phyloP scores from a whole-genome alignment of 2,888 invertebrate species.

The Clistopyga incitator region DNA sequence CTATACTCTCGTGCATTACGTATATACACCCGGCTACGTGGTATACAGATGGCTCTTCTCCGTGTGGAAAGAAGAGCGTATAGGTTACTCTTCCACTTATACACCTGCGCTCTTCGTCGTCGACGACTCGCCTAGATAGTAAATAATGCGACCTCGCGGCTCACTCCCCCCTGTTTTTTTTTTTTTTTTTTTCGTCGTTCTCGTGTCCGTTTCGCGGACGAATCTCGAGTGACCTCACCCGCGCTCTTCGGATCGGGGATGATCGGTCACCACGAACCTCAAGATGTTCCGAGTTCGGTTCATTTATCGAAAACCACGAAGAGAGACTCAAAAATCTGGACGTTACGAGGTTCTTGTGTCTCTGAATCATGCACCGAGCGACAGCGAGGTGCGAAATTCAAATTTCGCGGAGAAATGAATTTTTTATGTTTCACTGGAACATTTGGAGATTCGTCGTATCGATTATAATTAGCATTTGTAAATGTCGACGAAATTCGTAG shows the following conservation, averaged over 20 bases:
- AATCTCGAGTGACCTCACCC: slow-evolving; percentile 29
- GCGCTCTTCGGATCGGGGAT: background rate
- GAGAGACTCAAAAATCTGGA: no score
- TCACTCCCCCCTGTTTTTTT: slow-evolving; percentile 16
- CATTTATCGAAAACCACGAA: no score
- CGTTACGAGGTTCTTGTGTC: no score
- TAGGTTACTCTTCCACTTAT: slow-evolving; percentile 6
- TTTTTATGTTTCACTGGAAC: no score
- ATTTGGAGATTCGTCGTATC: no score
- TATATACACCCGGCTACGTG: slow-evolving; percentile 1
- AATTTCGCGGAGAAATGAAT: no score
- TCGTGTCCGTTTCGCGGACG: slow-evolving; percentile 17
- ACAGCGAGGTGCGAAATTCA: no score
- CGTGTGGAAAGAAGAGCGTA: background rate
- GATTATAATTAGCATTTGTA: no score
- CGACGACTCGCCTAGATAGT: slow-evolving; percentile 50
- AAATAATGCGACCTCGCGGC: slow-evolving; percentile 59
- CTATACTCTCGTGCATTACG: slow-evolving; percentile 33
- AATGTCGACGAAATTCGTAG: no score
- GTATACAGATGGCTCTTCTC: slow-evolving; percentile 27
- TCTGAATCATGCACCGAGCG: no score
- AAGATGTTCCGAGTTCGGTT: no score
- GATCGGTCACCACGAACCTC: background rate
- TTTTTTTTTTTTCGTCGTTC: background rate
- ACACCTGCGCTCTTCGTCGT: slow-evolving; percentile 42